Evolutionary conservation across 2,888 invertebrate species (phyloP).

Genomic region (Tipula lateralis): DNA sequence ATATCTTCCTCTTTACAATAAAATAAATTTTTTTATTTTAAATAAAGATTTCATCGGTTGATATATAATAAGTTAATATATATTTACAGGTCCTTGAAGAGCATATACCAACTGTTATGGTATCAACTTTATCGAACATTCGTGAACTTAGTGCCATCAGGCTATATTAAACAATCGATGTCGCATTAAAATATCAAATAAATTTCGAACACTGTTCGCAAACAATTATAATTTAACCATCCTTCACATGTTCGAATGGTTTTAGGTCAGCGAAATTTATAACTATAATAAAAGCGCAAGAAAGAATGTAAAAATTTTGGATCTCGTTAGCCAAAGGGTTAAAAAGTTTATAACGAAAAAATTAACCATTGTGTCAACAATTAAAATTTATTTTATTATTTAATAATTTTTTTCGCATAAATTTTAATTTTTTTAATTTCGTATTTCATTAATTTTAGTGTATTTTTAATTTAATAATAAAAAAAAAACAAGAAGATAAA

Average conservation of each 20-base stretch:
- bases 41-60: no score
- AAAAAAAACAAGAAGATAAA: background rate
- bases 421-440: background rate
- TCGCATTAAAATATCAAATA: no score
- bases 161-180: no score
- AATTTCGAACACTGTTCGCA: background rate
- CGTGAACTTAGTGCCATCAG: no score
- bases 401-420: slow-evolving; percentile 19
- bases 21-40: no score
- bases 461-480: slow-evolving; percentile 19
- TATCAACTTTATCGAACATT: no score
- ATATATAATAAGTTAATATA: no score
- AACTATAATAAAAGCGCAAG: background rate
- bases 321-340: slow-evolving; percentile 5
- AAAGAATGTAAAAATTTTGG: background rate
- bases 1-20: no score
- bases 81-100: no score
- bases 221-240: background rate
- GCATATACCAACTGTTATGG: no score
- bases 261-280: background rate
- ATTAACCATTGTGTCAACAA: background rate
- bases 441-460: slow-evolving; percentile 19
- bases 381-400: slow-evolving; percentile 9
- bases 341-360: background rate
- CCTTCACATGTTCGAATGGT: background rate